Base-by-base conservation (phyloP, 2,113 vertebrate species). In the Labeo rohita region DNA sequence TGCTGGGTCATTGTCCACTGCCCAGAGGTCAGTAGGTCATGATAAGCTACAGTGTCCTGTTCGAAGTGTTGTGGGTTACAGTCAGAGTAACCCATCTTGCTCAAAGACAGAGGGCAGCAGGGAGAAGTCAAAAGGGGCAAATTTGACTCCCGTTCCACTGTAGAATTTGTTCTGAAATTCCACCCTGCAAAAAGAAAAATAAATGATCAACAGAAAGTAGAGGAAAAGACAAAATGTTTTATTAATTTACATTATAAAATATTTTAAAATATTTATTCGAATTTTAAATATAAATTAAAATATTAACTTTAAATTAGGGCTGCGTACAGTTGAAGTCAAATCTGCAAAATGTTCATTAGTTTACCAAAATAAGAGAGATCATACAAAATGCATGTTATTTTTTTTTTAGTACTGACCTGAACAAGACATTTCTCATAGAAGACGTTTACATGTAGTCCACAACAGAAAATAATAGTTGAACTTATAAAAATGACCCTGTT, bases 131-230 rank as follows among this genome's bases (percentile, higher is more conserved):
- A 99, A 99, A 84, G 98, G 98, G 3, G 94, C 89, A 89, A 99
- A 99, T 92, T 98, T 99, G 92, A 98, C 94, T 78, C 98, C 98
- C 45, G 94, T 94, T 45, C 98, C 98, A 0, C 95, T 92, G 87
- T 99, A 99, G 94, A 99, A 99, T 86, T 99, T 99, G 94, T 97
- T 99, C 94, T 99, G 98, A 93, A 99, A 99, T 94, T 99, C 98
- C 92, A 99, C 98, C 98, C 98, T 99, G 92, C 90, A 91, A 90
- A 90, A 85, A 54, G 34, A 90, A 11, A 11, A 34, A 28, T 21
- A 43, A 0, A 61, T 15, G 18, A 18, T 56, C 18, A 56, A 56
- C 7, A 59, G 18, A 8, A 3, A 2, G 16, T 8, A 59, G 6
- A 61, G 56, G 39, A 39, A 39, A 39, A 39, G 5, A 39, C 3